These are phyloP conservation scores for Nowickia ferox DNA, from an alignment of 2,888 invertebrate species.

Conservation along the genomic window DNA sequence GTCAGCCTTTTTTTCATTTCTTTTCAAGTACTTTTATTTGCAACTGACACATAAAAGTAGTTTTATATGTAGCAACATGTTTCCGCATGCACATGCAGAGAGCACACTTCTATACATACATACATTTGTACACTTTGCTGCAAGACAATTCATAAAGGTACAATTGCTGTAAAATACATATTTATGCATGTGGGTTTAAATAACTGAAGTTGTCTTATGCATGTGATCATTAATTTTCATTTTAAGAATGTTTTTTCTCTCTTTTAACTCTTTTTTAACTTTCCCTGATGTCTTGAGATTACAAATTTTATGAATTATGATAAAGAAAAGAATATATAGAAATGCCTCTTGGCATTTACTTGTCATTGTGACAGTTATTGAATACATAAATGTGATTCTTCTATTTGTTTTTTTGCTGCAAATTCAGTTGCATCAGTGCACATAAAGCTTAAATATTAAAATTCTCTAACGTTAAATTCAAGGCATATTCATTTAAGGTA, in stretches of 20 bases:
- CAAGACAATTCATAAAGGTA: slow-evolving; percentile 69
- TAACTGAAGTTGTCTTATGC: slow-evolving; percentile 61
- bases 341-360: slow-evolving; percentile 62
- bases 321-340: neutral
- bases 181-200: neutral
- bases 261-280: neutral
- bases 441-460: too few relatives aligned
- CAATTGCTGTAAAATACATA: slow-evolving; percentile 58
- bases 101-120: neutral
- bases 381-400: slow-evolving; percentile 23
- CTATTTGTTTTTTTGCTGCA: neutral
- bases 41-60: slow-evolving; percentile 66
- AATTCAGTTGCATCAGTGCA: neutral
- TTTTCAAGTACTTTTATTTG: slow-evolving; percentile 60
- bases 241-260: slow-evolving; percentile 37
- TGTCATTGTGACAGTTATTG: slow-evolving; percentile 70
- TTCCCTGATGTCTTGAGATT: slow-evolving; percentile 50
- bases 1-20: slow-evolving; percentile 42
- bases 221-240: slow-evolving; percentile 70
- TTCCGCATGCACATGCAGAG: neutral
- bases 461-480: too few relatives aligned
- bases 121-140: slow-evolving; percentile 6
- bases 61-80: slow-evolving; percentile 54
- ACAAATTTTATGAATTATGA: slow-evolving; percentile 21
- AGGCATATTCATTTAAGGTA: too few relatives aligned